Conservation (phyloP, 2,797 vertebrate species). For the Tachyglossus aculeatus region DNA sequence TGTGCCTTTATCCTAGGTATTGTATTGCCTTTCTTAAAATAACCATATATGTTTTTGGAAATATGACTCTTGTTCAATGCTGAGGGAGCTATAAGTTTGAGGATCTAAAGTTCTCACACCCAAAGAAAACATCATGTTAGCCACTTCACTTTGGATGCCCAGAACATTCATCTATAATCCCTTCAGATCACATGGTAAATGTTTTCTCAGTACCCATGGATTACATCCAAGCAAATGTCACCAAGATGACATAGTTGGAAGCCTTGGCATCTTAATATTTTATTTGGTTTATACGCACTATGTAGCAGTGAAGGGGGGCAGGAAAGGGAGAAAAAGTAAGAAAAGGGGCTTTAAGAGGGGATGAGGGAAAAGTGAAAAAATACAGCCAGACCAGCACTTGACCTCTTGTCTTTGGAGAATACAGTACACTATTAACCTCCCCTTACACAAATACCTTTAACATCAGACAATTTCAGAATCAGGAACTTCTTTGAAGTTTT, state of each 20-base stretch:
- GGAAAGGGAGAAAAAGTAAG: too few relatives aligned
- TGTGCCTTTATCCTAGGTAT: too few relatives aligned
- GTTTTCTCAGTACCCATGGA: slow-evolving; percentile 69
- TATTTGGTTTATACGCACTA: slow-evolving; percentile 67
- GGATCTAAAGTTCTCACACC: neutral
- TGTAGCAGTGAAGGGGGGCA: slow-evolving; percentile 54
- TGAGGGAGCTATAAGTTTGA: neutral
- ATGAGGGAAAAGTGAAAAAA: slow-evolving; percentile 55
- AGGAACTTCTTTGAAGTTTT: slow-evolving; percentile 68
- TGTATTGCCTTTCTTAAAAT: neutral
- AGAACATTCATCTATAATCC: slow-evolving; percentile 56
- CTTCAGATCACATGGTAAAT: slow-evolving; percentile 69
- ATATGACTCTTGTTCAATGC: neutral
- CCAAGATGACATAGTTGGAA: slow-evolving; percentile 65
- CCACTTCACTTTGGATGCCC: slow-evolving; percentile 40
- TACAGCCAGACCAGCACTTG: slow-evolving; percentile 60
- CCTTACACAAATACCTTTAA: slow-evolving; percentile 64
- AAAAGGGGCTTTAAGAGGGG: too few relatives aligned
- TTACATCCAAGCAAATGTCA: slow-evolving; percentile 66
- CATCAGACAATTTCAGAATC: slow-evolving; percentile 68
- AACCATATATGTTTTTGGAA: neutral
- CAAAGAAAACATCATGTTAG: too few relatives aligned
- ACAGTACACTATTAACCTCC: slow-evolving; percentile 50
- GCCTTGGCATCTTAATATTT: slow-evolving; percentile 69
- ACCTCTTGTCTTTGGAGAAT: slow-evolving; percentile 59